A percentile compares a stretch with the other conserved stretches of the same genome.
Conservation (phyloP, 2,888 invertebrate genomes). For the Conomelus anceps region DNA sequence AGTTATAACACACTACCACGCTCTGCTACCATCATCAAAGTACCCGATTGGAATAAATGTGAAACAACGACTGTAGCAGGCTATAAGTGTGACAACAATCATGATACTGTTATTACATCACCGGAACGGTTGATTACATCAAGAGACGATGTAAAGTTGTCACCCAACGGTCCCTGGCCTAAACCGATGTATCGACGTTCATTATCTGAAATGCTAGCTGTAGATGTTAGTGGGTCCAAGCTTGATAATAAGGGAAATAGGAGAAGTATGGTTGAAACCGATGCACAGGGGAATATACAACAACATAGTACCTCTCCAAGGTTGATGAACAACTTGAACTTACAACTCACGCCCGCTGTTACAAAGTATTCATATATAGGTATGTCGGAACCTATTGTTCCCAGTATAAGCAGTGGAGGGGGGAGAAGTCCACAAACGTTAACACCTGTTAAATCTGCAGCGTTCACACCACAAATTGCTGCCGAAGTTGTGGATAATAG, state of each 20-base stretch:
- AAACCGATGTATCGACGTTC: slow-evolving; percentile 47
- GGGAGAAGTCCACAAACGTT: slow-evolving; percentile 18
- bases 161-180: slow-evolving; percentile 28
- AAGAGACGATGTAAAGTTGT: not conserved
- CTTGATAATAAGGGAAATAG: slow-evolving; percentile 29
- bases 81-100: slow-evolving; percentile 26
- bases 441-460: slow-evolving; percentile 7
- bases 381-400: slow-evolving; percentile 36
- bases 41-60: slow-evolving; percentile 45
- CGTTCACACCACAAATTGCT: not conserved
- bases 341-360: slow-evolving; percentile 37
- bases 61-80: slow-evolving; percentile 40
- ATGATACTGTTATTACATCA: slow-evolving; percentile 27
- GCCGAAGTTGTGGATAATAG: slow-evolving; percentile 19
- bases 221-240: slow-evolving; percentile 34
- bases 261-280: slow-evolving; percentile 34
- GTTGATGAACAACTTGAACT: slow-evolving; percentile 45
- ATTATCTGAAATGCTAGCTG: slow-evolving; percentile 44
- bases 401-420: not conserved
- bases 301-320: slow-evolving; percentile 41
- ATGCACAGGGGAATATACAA: slow-evolving; percentile 34
- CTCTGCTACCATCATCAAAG: slow-evolving; percentile 45
- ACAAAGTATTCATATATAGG: slow-evolving; percentile 39
- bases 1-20: slow-evolving; percentile 44
- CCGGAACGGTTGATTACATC: slow-evolving; percentile 41